Percentiles rank a stretch among this genome's conserved stretches.
These are phyloP conservation scores for Malurus elegans DNA, from an alignment of 2,113 vertebrate genomes.

Conservation along the genomic window DNA sequence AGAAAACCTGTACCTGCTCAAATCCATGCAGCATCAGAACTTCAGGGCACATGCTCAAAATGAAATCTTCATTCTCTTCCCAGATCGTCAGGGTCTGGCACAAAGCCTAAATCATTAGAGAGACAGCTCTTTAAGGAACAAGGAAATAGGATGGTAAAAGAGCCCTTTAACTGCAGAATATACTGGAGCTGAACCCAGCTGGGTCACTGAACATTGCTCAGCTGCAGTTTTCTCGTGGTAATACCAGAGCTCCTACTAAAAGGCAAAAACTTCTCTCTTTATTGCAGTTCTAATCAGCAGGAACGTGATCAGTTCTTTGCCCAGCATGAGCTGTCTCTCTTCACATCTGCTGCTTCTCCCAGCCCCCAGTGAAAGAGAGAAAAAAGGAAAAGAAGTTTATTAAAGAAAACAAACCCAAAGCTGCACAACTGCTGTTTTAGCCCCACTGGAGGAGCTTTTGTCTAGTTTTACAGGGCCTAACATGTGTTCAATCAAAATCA, in stretches of 20 bases:
- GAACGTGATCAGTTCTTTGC: neutral
- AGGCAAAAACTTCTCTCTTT: neutral
- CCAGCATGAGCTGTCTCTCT: neutral
- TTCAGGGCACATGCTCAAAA: neutral
- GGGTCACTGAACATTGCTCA: neutral
- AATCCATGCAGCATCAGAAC: neutral
- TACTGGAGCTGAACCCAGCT: neutral
- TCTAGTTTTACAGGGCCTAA: conserved; percentile 20
- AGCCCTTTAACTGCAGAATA: neutral
- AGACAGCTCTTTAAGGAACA: neutral
- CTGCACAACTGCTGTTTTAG: conserved; percentile 25
- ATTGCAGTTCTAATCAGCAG: neutral
- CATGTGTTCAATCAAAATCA: conserved; percentile 45
- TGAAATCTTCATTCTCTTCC: neutral
- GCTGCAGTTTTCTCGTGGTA: neutral
- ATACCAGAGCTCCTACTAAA: neutral
- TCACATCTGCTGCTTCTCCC: neutral
- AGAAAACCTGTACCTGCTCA: neutral
- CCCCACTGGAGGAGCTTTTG: conserved; percentile 16
- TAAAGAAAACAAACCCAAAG: conserved; percentile 47
- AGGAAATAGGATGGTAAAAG: neutral
- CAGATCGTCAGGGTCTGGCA: neutral
- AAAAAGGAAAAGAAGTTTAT: conserved; percentile 6
- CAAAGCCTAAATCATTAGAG: neutral
- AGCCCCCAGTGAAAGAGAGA: neutral